Base-by-base conservation (phyloP, 2,797 vertebrate species). In the Psittacula echo region DNA sequence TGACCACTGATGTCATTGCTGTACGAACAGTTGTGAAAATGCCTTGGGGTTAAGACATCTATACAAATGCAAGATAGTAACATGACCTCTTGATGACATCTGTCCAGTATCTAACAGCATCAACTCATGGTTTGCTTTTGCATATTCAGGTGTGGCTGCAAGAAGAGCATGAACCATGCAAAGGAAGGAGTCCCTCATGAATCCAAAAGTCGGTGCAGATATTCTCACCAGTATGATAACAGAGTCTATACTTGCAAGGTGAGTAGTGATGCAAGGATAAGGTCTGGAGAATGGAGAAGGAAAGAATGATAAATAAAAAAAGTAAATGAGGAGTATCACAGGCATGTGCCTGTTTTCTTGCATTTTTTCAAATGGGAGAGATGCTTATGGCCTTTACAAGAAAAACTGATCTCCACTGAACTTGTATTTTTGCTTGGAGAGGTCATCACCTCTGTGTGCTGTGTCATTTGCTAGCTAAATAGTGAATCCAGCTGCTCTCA, bases 111-210 rank as follows among this genome's bases (percentile, higher is more conserved):
- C 41, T 86, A 58, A 67, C 19, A 73, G 13, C 34, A 74, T 47
- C 42, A 62, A 20, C 41, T 94, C 42, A 79, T 44, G 53, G 66
- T 44, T 91, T 92, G 66, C 54, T 97, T 82, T 86, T 96, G 54
- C n/a, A 30, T 87, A 21, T 85, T 86, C 87, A 99, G 99, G 70
- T 99, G 98, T 37, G 99, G 99, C 84, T 99, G 99, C 96, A 99
- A 99, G 96, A 99, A 98, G 97, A 99, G 99, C 97, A 99, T 99
- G 99, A 99, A 99, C 96, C 99, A 99, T 86, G 97, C 98, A n/a
- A 99, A 99, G 94, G 99, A 99, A 97, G 99, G 98, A 51, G 96
- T 99, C 7, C 97, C 96, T 78, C 99, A 99, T 6, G 99, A 99
- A 96, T 98, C 99, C 94, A 99, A 98, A 97, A 99, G 98, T 68